phyloP scores from a whole-genome alignment of 1,140 invertebrate genomes.

The Platyura marginata region DNA sequence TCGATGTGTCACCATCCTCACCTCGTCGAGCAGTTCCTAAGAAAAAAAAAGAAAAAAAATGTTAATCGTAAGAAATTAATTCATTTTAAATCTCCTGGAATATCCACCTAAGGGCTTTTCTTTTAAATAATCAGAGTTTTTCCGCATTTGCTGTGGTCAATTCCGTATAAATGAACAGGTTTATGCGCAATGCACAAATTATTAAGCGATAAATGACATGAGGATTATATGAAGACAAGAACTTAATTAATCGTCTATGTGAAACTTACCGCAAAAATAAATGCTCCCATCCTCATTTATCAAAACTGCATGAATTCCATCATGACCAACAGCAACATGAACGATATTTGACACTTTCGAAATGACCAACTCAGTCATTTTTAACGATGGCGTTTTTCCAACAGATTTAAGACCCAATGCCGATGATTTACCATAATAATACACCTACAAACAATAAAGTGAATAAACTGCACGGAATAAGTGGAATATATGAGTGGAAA shows the following conservation, averaged over 20 bases:
- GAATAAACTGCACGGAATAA: no score
- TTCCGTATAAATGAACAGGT: no score
- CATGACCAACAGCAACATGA: slow-evolving; percentile 77
- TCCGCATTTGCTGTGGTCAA: no score
- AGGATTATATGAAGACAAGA: no score
- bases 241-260: neutral
- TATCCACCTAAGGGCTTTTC: no score
- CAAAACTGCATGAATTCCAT: slow-evolving; percentile 76
- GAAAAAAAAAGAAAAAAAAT: slow-evolving; percentile 34
- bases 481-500: no score
- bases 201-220: no score
- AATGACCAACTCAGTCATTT: slow-evolving; percentile 56
- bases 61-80: neutral
- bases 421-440: slow-evolving; percentile 61
- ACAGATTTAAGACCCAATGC: slow-evolving; percentile 26
- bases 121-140: no score
- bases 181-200: no score
- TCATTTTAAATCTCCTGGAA: neutral
- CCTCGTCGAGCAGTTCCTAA: slow-evolving; percentile 76
- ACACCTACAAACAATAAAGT: no score
- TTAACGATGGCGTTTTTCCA: slow-evolving; percentile 33
- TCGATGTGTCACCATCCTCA: slow-evolving; percentile 83
- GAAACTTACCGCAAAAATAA: slow-evolving; percentile 45
- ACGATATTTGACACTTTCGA: slow-evolving; percentile 56
- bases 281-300: slow-evolving; percentile 79